These are phyloP conservation scores for Papilio aristodemus DNA, from an alignment of 1,140 invertebrate species.

Conservation along the genomic window DNA sequence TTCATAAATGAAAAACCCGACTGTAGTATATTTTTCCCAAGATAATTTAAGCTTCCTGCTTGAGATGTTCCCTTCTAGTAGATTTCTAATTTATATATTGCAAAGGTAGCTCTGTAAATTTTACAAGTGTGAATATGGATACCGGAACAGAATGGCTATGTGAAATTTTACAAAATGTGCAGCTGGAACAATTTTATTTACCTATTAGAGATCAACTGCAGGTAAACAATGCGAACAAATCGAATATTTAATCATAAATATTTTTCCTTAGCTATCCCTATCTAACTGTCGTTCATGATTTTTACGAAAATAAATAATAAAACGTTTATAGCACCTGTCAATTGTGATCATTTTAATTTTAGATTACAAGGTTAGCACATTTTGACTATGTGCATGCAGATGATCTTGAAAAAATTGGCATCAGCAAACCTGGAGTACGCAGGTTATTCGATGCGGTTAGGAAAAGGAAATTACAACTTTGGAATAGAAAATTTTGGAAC, in stretches of 20 bases:
- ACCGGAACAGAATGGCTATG: slow-evolving; percentile 90
- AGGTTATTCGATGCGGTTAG: slow-evolving; percentile 95
- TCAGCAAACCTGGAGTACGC: slow-evolving; percentile 94
- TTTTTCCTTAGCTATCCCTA: background rate
- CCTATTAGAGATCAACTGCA: slow-evolving; percentile 95
- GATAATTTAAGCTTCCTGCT: slow-evolving; percentile 57
- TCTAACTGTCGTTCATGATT: background rate
- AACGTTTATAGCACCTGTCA: background rate
- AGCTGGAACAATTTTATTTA: slow-evolving; percentile 95
- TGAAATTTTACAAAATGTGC: slow-evolving; percentile 92
- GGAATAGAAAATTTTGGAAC: slow-evolving; percentile 91
- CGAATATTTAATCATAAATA: background rate
- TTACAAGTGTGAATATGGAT: slow-evolving; percentile 65
- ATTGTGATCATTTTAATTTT: slow-evolving; percentile 45
- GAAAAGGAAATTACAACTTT: slow-evolving; percentile 90
- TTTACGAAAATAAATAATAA: background rate
- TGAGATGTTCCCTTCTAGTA: slow-evolving; percentile 58
- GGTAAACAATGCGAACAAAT: slow-evolving; percentile 57
- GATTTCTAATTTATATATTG: slow-evolving; percentile 43
- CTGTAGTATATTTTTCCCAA: slow-evolving; percentile 20
- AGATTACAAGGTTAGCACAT: slow-evolving; percentile 93
- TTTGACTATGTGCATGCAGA: slow-evolving; percentile 97
- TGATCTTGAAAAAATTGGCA: slow-evolving; percentile 96
- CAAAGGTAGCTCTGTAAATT: slow-evolving; percentile 32
- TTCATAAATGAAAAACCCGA: background rate